These are phyloP conservation scores for Stratiomys singularior DNA, from an alignment of 2,888 invertebrate genomes.

Conservation along the genomic window DNA sequence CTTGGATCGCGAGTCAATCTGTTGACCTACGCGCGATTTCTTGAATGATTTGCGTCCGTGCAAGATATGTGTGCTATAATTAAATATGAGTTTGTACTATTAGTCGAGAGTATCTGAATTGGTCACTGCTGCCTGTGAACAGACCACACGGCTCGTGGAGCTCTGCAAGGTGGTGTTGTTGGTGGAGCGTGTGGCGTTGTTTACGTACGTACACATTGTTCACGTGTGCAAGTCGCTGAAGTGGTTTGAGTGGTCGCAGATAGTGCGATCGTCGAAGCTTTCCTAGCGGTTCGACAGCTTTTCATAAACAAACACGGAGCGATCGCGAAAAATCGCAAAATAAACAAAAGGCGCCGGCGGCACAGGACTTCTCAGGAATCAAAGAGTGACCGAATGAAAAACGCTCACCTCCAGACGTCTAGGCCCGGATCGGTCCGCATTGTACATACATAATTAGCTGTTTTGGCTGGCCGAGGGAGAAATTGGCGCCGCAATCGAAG, in stretches of 20 bases:
- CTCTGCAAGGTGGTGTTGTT: background rate
- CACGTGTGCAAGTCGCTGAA: slow-evolving; percentile 8
- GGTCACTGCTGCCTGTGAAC: background rate
- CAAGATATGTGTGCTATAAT: background rate
- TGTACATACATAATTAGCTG: background rate
- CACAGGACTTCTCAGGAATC: background rate
- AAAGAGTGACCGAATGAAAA: background rate
- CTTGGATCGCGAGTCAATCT: background rate
- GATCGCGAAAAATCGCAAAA: background rate
- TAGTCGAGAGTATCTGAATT: background rate
- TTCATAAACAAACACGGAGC: slow-evolving; percentile 9
- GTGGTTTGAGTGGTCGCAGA: background rate
- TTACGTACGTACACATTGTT: slow-evolving; percentile 21
- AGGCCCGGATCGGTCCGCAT: background rate
- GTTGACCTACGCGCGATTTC: background rate
- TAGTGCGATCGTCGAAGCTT: slow-evolving; percentile 6
- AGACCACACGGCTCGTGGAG: background rate
- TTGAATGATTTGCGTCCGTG: background rate
- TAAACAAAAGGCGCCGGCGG: background rate
- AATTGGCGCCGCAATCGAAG: background rate
- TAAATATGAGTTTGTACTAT: background rate
- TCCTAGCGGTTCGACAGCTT: slow-evolving; percentile 15
- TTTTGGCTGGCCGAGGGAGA: background rate
- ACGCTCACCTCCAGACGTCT: background rate
- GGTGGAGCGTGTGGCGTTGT: background rate